Conservation (phyloP, 2,113 vertebrate species). For the Numida meleagris region DNA sequence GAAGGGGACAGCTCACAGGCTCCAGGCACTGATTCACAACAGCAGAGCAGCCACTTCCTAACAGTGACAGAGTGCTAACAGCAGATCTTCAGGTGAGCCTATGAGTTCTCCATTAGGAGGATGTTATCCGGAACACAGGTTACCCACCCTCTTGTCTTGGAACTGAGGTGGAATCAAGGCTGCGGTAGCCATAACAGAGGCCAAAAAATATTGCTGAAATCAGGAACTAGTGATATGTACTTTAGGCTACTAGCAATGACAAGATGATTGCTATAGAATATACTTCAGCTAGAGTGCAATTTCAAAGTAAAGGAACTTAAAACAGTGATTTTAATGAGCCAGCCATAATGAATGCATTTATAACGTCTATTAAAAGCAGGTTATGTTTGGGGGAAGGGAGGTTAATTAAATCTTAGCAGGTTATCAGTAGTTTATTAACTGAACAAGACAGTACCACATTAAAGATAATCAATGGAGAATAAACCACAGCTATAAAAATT, state of each 20-base stretch:
- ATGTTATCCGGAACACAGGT: not conserved
- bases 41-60: not conserved
- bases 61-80: not conserved
- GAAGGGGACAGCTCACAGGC: not conserved
- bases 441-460: slow-evolving; percentile 54
- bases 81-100: not conserved
- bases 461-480: slow-evolving; percentile 61
- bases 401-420: slow-evolving; percentile 41
- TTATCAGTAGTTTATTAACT: slow-evolving; percentile 39
- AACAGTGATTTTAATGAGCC: not conserved
- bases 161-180: not conserved
- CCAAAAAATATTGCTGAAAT: slow-evolving; percentile 28
- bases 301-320: slow-evolving; percentile 31
- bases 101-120: not conserved
- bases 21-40: not conserved
- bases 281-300: not conserved
- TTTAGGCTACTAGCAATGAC: slow-evolving; percentile 38
- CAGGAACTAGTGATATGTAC: not conserved
- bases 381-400: not conserved
- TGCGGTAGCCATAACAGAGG: not conserved
- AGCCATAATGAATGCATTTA: slow-evolving; percentile 31
- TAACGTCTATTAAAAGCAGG: slow-evolving; percentile 45
- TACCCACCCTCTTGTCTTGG: not conserved
- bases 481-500: slow-evolving; percentile 51
- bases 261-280: slow-evolving; percentile 35